Evolutionary conservation across 1,140 invertebrate species (phyloP).

Genomic region (Drosophila tsacasi): DNA sequence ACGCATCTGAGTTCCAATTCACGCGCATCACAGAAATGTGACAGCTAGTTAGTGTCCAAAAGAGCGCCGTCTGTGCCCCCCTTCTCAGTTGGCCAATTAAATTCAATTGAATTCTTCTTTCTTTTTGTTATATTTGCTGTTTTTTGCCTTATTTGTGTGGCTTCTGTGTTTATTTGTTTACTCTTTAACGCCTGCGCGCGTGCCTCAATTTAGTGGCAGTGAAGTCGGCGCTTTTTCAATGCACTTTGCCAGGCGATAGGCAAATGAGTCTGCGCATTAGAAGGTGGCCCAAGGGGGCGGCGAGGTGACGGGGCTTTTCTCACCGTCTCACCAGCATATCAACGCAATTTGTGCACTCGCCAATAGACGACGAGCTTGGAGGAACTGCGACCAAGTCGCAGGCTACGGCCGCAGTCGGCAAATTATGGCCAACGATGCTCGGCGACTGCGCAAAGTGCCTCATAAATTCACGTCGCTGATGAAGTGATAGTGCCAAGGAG

Average conservation of each 20-base stretch:
- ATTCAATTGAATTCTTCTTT: slow-evolving; percentile 76
- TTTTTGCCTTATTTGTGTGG: slow-evolving; percentile 27
- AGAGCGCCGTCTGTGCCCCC: slow-evolving; percentile 10
- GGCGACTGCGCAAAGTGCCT: slow-evolving; percentile 80
- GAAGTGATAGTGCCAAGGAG: slow-evolving; percentile 71
- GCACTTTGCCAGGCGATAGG: slow-evolving; percentile 74
- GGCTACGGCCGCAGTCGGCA: slow-evolving; percentile 35
- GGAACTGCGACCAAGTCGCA: slow-evolving; percentile 52
- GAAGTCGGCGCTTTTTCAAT: slow-evolving; percentile 35
- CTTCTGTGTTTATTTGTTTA: slow-evolving; percentile 54
- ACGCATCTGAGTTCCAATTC: slow-evolving; percentile 61
- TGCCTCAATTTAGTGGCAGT: slow-evolving; percentile 76
- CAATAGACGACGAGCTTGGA: slow-evolving; percentile 69
- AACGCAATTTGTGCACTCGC: slow-evolving; percentile 82
- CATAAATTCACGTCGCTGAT: slow-evolving; percentile 83
- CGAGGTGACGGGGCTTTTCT: slow-evolving; percentile 2
- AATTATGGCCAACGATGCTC: slow-evolving; percentile 79
- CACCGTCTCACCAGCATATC: slow-evolving; percentile 63
- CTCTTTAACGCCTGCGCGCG: slow-evolving; percentile 77
- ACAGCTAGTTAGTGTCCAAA: slow-evolving; percentile 73
- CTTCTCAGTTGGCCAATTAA: slow-evolving; percentile 67
- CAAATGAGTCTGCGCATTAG: slow-evolving; percentile 78
- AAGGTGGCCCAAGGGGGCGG: slow-evolving; percentile 8
- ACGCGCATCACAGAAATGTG: slow-evolving; percentile 76
- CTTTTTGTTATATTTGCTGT: slow-evolving; percentile 26